Evolutionary conservation across 2,113 vertebrate species (phyloP).

Genomic region (Baryphthengus martii): DNA sequence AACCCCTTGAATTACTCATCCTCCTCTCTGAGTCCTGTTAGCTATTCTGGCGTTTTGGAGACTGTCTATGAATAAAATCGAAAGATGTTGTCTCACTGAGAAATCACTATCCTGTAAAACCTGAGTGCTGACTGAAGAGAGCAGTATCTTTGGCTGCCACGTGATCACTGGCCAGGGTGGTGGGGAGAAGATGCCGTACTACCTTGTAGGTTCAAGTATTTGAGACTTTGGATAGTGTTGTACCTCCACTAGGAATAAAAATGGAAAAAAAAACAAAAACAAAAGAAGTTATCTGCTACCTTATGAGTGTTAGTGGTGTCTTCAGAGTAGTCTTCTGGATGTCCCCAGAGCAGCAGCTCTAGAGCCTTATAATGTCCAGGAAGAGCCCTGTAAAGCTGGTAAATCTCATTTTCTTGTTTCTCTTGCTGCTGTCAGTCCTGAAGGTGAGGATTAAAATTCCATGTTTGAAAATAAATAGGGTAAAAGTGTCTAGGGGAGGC

Average conservation of each 20-base stretch:
- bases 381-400: background rate
- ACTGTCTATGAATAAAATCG: background rate
- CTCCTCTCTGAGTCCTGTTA: background rate
- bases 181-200: background rate
- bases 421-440: background rate
- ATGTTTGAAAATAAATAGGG: background rate
- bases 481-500: background rate
- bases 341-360: background rate
- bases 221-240: background rate
- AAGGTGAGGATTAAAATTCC: background rate
- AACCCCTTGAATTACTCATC: conserved; percentile 35
- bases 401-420: background rate
- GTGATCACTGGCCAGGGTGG: background rate
- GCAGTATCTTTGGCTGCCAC: background rate
- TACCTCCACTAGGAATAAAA: background rate
- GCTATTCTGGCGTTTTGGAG: background rate
- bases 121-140: background rate
- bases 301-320: background rate
- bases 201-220: background rate
- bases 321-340: background rate
- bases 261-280: background rate
- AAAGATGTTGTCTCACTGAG: background rate
- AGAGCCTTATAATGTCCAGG: background rate
- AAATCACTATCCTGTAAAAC: background rate
- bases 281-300: background rate